phyloP scores from a whole-genome alignment of 2,113 vertebrate genomes.

The Grammomys dolichurus region DNA sequence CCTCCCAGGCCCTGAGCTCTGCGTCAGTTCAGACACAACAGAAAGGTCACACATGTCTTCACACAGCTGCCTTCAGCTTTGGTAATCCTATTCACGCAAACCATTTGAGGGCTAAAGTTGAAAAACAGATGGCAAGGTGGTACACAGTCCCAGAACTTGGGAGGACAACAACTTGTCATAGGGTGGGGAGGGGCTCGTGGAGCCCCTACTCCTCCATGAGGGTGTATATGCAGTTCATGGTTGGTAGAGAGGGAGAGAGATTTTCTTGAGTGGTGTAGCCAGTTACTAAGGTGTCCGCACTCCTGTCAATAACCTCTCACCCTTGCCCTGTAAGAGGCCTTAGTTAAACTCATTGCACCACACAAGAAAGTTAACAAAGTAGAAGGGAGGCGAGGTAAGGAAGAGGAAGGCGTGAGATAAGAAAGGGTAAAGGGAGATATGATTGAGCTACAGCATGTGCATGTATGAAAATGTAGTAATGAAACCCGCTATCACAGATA shows the following conservation, averaged over 20 bases:
- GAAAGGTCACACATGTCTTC: slow-evolving; percentile 34
- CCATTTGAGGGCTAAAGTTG: slow-evolving; percentile 48
- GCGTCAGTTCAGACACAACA: slow-evolving; percentile 23
- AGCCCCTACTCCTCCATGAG: not conserved
- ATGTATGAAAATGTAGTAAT: not conserved
- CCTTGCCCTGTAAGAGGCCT: not conserved
- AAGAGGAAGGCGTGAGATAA: not conserved
- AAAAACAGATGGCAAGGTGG: slow-evolving; percentile 43
- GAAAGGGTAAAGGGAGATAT: not conserved
- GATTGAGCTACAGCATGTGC: not conserved
- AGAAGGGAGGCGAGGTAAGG: not conserved
- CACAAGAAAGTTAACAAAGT: not conserved
- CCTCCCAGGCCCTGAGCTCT: not conserved
- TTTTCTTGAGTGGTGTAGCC: not conserved
- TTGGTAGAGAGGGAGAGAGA: not conserved
- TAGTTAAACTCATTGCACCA: too few relatives aligned
- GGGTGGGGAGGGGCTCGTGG: not conserved
- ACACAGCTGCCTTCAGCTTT: slow-evolving; percentile 39
- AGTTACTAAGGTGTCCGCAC: not conserved
- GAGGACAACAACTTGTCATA: not conserved
- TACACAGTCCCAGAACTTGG: not conserved
- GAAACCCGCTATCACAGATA: not conserved
- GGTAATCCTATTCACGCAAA: slow-evolving; percentile 24
- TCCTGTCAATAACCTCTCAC: too few relatives aligned
- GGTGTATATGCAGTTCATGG: not conserved